Percentiles rank a stretch among this genome's conserved stretches.
These are phyloP conservation scores for Gymnogyps californianus DNA, from an alignment of 2,113 vertebrate species.

Conservation along the genomic window DNA sequence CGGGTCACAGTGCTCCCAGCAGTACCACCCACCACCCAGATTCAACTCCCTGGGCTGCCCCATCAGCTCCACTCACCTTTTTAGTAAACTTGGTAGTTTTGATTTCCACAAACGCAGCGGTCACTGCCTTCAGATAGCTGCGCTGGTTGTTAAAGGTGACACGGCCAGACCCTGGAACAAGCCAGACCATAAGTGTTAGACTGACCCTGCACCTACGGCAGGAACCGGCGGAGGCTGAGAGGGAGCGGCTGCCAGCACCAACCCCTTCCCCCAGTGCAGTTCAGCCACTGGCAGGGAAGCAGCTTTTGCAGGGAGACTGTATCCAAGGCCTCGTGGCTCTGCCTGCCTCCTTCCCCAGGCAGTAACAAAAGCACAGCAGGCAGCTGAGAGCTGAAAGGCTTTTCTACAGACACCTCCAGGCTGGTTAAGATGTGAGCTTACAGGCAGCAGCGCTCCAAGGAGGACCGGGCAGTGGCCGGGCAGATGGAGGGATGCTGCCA, in stretches of 20 bases:
- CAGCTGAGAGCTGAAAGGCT: not conserved
- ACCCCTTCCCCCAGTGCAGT: rapidly evolving
- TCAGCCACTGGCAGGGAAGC: not conserved
- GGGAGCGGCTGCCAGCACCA: not conserved
- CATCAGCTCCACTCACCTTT: constrained; percentile 77
- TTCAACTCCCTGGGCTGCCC: rapidly evolving
- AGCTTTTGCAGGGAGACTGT: not conserved
- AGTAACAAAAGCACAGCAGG: not conserved
- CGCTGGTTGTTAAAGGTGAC: constrained; percentile 98
- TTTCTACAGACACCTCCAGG: not conserved
- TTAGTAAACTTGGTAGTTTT: constrained; percentile 99
- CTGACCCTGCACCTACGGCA: rapidly evolving
- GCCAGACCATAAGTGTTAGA: not conserved
- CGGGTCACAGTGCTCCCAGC: rapidly evolving
- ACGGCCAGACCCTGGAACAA: constrained; percentile 88
- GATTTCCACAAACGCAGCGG: constrained; percentile 95
- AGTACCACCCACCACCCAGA: no score
- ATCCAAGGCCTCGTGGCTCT: not conserved
- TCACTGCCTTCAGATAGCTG: constrained; percentile 96
- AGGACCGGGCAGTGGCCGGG: rapidly evolving
- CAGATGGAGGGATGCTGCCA: not conserved
- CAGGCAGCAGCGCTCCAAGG: rapidly evolving
- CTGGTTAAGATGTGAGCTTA: not conserved
- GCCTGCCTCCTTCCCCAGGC: not conserved
- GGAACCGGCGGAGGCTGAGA: rapidly evolving